These are phyloP conservation scores for Carposina sasakii DNA, from an alignment of 1,140 invertebrate genomes.

Conservation along the genomic window DNA sequence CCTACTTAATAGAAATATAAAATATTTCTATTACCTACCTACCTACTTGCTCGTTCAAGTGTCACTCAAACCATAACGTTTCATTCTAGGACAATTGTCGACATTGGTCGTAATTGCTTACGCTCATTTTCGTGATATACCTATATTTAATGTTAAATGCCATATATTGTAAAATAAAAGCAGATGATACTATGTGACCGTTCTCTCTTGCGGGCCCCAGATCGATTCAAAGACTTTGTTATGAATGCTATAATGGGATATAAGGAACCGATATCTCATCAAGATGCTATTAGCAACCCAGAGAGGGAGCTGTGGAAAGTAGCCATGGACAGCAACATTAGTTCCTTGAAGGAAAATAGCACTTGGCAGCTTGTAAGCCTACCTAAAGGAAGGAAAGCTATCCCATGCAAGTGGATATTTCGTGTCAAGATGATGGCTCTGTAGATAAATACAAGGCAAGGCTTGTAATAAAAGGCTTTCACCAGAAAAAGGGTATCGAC, in stretches of 20 bases:
- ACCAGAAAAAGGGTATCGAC: slow-evolving; percentile 46
- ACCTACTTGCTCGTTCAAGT: no score
- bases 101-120: no score
- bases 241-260: background rate
- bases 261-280: background rate
- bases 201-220: background rate
- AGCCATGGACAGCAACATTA: slow-evolving; percentile 23
- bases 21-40: no score
- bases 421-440: slow-evolving; percentile 22
- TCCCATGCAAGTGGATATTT: slow-evolving; percentile 29
- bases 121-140: no score
- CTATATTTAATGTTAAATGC: no score
- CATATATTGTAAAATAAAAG: no score
- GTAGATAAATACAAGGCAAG: slow-evolving; percentile 19
- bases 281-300: slow-evolving; percentile 20
- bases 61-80: no score
- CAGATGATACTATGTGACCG: background rate
- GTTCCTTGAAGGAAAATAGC: slow-evolving; percentile 15
- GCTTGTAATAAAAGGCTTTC: slow-evolving; percentile 52
- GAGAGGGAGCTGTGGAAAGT: slow-evolving; percentile 16
- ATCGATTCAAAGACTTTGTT: slow-evolving; percentile 1
- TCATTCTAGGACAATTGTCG: no score
- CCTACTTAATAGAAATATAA: no score
- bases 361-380: slow-evolving; percentile 25
- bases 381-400: slow-evolving; percentile 17